Percentiles rank a stretch among this genome's conserved stretches.
Conservation (phyloP, 2,888 invertebrate genomes). For the Ischnura elegans region DNA sequence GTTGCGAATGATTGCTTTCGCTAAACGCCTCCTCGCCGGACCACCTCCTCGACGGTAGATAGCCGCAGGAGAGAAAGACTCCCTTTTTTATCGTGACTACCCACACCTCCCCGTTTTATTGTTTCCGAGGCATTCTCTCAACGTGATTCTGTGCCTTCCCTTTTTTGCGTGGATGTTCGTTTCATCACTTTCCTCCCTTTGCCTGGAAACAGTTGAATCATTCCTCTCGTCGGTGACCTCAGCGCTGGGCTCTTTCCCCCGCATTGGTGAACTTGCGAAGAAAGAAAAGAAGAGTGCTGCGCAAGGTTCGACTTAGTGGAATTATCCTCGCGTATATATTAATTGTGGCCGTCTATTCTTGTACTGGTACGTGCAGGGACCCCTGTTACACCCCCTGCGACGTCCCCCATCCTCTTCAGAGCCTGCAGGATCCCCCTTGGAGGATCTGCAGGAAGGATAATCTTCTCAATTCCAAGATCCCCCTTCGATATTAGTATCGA, state of each 20-base stretch:
- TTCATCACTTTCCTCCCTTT: not conserved
- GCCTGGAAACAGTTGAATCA: not conserved
- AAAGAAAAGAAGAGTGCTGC: not conserved
- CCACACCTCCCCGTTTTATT: too few relatives aligned
- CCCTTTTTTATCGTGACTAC: too few relatives aligned
- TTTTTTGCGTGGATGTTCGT: not conserved
- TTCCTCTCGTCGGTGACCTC: not conserved
- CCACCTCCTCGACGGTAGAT: too few relatives aligned
- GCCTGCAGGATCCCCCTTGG: not conserved
- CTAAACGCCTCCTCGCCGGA: too few relatives aligned
- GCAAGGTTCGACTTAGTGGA: not conserved
- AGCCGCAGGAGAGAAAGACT: too few relatives aligned
- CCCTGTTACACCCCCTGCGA: not conserved
- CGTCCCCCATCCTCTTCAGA: not conserved
- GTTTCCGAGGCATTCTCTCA: not conserved
- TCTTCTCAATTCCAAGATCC: too few relatives aligned
- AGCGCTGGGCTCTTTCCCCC: not conserved
- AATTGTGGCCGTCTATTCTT: not conserved
- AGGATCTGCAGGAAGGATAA: not conserved
- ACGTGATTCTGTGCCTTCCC: not conserved
- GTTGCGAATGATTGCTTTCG: too few relatives aligned
- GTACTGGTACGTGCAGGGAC: not conserved
- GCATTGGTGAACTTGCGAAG: not conserved
- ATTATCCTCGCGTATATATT: not conserved
- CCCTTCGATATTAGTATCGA: too few relatives aligned